A percentile compares a stretch with the other conserved stretches of the same genome.
phyloP scores from a whole-genome alignment of 2,113 vertebrate species.

The Panthera tigris region DNA sequence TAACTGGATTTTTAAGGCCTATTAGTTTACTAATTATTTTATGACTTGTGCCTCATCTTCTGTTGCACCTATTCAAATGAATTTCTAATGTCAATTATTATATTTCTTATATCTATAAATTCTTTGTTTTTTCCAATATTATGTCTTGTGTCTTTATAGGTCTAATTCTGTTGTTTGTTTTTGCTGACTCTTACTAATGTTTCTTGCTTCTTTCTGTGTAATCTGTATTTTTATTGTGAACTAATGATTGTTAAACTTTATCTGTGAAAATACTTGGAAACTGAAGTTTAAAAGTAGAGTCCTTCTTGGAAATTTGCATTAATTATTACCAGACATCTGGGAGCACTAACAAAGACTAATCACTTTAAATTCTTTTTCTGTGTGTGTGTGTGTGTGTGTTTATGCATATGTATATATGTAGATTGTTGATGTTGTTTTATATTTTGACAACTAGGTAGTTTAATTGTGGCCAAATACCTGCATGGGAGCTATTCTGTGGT shows the following conservation, averaged over 20 bases:
- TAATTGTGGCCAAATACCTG: not conserved
- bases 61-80: not conserved
- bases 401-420: not conserved
- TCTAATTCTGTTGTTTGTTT: not conserved
- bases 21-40: not conserved
- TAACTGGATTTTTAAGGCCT: not conserved
- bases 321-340: not conserved
- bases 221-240: not conserved
- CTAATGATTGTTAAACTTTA: not conserved
- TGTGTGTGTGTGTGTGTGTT: not conserved
- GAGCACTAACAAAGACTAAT: not conserved
- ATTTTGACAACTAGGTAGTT: not conserved
- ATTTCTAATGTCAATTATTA: not conserved
- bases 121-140: not conserved
- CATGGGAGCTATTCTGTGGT: not conserved
- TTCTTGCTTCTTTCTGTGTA: not conserved
- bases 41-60: not conserved
- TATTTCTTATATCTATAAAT: not conserved
- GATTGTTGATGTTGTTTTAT: not conserved
- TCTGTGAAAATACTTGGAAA: not conserved
- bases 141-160: not conserved
- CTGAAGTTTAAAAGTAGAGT: not conserved
- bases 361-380: not conserved
- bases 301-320: not conserved
- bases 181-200: not conserved